Conservation (phyloP, 2,113 vertebrate species). For the Coptodon rendalli region DNA sequence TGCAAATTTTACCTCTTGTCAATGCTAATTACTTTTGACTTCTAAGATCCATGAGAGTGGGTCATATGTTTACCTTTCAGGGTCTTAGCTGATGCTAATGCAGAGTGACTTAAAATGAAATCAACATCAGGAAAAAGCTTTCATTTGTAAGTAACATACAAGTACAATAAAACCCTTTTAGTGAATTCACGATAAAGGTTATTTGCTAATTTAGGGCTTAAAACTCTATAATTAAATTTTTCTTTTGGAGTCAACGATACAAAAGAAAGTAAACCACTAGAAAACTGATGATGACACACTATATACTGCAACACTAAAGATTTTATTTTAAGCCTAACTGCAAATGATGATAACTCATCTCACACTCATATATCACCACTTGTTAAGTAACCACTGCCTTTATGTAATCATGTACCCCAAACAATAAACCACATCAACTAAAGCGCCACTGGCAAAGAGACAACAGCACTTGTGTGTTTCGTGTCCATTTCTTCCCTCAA, state of each 20-base stretch:
- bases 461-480: not conserved
- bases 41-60: slow-evolving; percentile 21
- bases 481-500: slow-evolving; percentile 3
- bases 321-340: not conserved
- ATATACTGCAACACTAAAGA: not conserved
- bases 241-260: not conserved
- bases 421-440: not conserved
- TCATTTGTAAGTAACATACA: not conserved
- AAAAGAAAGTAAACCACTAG: not conserved
- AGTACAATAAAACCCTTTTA: not conserved
- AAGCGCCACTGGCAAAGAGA: not conserved
- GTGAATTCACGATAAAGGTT: not conserved
- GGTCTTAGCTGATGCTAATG: not conserved
- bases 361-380: not conserved
- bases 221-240: not conserved
- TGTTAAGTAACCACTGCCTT: not conserved
- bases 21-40: slow-evolving; percentile 58
- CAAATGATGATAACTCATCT: not conserved
- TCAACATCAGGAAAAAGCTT: not conserved
- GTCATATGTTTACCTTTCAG: slow-evolving; percentile 8
- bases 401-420: not conserved
- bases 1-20: slow-evolving; percentile 31
- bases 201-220: not conserved
- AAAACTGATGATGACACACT: not conserved
- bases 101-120: not conserved